phyloP scores from a whole-genome alignment of 1,140 invertebrate genomes.

The Bombus cullumanus region DNA sequence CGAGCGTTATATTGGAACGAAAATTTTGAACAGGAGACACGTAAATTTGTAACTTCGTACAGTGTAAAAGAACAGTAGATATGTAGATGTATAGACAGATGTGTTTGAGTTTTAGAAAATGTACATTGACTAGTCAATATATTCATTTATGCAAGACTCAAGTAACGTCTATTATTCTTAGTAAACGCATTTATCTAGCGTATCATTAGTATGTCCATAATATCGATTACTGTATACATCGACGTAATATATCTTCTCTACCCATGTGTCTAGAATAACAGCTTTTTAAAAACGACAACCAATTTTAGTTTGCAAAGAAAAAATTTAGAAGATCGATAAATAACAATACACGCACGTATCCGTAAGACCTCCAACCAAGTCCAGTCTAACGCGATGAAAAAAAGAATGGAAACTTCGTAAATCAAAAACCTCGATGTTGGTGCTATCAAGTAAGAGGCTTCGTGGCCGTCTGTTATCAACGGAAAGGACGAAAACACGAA shows the following conservation, averaged over 20 bases:
- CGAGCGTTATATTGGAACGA: conserved; percentile 4
- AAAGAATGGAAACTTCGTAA: background rate
- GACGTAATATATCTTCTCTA: no score
- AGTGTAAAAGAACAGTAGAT: background rate
- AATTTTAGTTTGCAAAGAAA: no score
- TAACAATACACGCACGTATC: no score
- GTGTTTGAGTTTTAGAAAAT: background rate
- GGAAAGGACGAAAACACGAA: background rate
- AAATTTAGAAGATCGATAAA: no score
- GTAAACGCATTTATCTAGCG: no score
- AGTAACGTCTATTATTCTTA: background rate
- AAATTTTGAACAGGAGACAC: background rate
- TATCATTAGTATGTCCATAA: no score
- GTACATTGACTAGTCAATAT: background rate
- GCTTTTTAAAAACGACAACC: no score
- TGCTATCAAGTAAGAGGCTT: background rate
- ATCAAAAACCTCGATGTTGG: background rate
- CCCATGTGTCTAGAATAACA: no score
- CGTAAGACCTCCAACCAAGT: no score
- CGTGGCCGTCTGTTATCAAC: background rate
- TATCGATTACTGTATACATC: no score
- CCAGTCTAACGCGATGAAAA: no score
- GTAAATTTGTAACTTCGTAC: background rate
- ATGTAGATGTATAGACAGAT: background rate
- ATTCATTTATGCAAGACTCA: background rate